A percentile compares a stretch with the other conserved stretches of the same genome.
These are phyloP conservation scores for Teleiodes luculella DNA, from an alignment of 2,888 invertebrate genomes.

Conservation along the genomic window DNA sequence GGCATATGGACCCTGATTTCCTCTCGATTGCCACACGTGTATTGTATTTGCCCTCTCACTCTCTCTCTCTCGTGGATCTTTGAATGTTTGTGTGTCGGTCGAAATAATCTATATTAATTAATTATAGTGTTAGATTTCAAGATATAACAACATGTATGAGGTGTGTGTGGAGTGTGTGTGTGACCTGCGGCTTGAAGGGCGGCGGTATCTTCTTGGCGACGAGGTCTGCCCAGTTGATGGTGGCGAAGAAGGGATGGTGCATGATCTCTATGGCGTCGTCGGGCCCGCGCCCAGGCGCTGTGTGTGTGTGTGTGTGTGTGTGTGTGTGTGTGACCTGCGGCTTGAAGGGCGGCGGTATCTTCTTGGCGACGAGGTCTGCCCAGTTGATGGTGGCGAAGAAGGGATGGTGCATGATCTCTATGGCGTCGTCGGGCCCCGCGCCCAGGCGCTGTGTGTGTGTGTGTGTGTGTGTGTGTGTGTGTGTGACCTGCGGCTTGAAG, in stretches of 20 bases:
- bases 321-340: constrained; percentile 69
- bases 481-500: constrained; percentile 88
- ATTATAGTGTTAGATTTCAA: too few relatives aligned
- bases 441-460: constrained; percentile 91
- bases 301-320: constrained; percentile 34
- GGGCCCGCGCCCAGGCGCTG: constrained; percentile 93
- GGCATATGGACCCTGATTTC: too few relatives aligned
- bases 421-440: constrained; percentile 95
- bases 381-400: constrained; percentile 98
- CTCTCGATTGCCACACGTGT: too few relatives aligned
- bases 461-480: too few relatives aligned
- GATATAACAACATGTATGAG: too few relatives aligned
- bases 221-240: constrained; percentile 97
- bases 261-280: constrained; percentile 97
- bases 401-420: constrained; percentile 95
- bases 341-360: constrained; percentile 95
- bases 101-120: too few relatives aligned
- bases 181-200: constrained; percentile 88
- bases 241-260: constrained; percentile 95
- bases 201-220: constrained; percentile 95
- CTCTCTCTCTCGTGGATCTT: too few relatives aligned
- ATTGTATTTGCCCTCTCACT: too few relatives aligned
- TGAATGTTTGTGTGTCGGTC: too few relatives aligned
- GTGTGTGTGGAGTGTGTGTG: background rate
- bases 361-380: constrained; percentile 94